phyloP scores from a whole-genome alignment of 2,797 vertebrate genomes.

The Chlorospingus flavigularis region DNA sequence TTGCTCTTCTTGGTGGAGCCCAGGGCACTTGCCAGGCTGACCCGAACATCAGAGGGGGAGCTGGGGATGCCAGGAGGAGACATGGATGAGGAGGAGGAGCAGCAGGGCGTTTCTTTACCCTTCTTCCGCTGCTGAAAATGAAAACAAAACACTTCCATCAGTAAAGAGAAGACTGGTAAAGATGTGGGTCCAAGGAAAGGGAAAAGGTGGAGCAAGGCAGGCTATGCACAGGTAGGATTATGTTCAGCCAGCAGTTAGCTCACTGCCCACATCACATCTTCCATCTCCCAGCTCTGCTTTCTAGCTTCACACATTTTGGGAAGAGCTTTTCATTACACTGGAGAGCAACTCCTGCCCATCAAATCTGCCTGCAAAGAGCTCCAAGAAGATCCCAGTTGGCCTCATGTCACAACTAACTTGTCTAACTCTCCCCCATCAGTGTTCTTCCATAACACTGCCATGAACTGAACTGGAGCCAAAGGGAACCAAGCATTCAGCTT shows the following conservation, averaged over 20 bases:
- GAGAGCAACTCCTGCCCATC: background rate
- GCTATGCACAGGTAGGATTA: background rate
- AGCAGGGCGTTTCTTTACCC: slow-evolving; percentile 81
- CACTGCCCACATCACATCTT: background rate
- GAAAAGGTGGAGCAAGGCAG: background rate
- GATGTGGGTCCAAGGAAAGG: background rate
- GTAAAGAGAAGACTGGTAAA: background rate
- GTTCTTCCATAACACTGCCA: background rate
- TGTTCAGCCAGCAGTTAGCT: background rate
- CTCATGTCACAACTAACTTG: background rate
- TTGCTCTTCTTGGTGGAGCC: slow-evolving; percentile 84
- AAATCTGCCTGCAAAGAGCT: background rate
- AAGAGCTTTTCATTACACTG: background rate
- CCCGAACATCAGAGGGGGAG: slow-evolving; percentile 78
- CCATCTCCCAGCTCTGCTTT: background rate
- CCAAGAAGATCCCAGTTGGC: background rate
- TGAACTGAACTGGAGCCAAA: background rate
- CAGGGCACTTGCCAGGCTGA: slow-evolving; percentile 69
- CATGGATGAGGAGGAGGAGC: slow-evolving; percentile 62
- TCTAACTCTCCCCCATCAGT: background rate
- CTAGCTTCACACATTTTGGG: background rate
- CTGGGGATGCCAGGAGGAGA: slow-evolving; percentile 73
- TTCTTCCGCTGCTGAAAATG: slow-evolving; percentile 87
- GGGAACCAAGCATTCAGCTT: background rate
- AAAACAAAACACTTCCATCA: background rate